Evolutionary conservation across 2,888 invertebrate species (phyloP), one percentile per base, ranked within the genome.

Genomic region (Eupithecia centaureata): DNA sequence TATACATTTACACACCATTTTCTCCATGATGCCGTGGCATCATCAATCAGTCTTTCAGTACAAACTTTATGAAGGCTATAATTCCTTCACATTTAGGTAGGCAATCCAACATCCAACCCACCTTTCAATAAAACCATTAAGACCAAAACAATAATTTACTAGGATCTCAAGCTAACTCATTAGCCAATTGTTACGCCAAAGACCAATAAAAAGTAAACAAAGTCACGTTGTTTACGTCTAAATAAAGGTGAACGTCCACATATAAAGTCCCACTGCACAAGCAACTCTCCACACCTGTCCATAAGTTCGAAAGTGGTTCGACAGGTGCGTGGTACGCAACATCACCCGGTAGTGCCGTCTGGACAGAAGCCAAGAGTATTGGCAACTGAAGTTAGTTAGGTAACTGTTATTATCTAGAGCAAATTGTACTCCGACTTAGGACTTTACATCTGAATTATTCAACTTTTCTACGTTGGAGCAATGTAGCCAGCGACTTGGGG

Each of bases 311-410:
- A 51, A 64, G 47, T 61, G 3, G 38, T 32, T 58, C 42, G 63
- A 32, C 30, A 30, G 32, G 18, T 56, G 56, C 10, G 28, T 33
- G 57, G 64, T 62, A 56, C 65, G 68, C 65, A 69, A 65, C 27
- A 27, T 62, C 42, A 61, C 65, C 68, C 68, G 69, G 69, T 57
- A 69, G 69, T 68, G 5, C 2, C 1, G 35, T 38, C 65, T 69
- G 69, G 69, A 69, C 63, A 30, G 54, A 47, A 56, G 69, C 69
- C 69, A 69, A 60, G 54, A 56, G 35, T 63, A 69, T 69, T 69
- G 69, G 63, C 69, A 69, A 64, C 57, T 32, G 27, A 61, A 61
- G 61, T 64, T 68, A 65, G 58, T 64, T 68, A 62, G 52, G 65
- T 62, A 68, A 63, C 27, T 51, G 33, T 56, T 42, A 67, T 56